Evolutionary conservation across 1,140 invertebrate species (phyloP).

Genomic region (Drosophila tani): DNA sequence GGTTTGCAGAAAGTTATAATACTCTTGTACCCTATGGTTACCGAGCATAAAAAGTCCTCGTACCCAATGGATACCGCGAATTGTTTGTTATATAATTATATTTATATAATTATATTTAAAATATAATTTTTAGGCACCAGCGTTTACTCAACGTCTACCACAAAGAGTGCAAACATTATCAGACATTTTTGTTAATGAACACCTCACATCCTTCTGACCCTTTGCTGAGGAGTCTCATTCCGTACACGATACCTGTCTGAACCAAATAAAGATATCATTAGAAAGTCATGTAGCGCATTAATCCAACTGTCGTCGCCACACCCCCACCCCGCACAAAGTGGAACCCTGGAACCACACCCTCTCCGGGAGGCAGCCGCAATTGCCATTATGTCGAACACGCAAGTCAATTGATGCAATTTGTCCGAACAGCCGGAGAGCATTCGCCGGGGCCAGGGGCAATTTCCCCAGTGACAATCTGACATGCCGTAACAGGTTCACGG

Average conservation of each 20-base stretch:
- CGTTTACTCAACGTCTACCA: too few species aligned
- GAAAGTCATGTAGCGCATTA: constrained; percentile 81
- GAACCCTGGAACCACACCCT: constrained; percentile 37
- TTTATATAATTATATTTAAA: too few species aligned
- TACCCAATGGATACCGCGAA: too few species aligned
- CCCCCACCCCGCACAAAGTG: constrained; percentile 17
- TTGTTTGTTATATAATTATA: too few species aligned
- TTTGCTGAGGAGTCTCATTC: not conserved
- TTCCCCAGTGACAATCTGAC: constrained; percentile 81
- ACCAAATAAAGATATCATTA: constrained; percentile 76
- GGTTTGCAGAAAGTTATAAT: too few species aligned
- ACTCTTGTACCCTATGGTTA: too few species aligned
- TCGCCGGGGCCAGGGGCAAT: constrained; percentile 55
- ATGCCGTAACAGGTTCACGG: constrained; percentile 81
- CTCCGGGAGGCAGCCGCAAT: constrained; percentile 49
- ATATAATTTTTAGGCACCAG: too few species aligned
- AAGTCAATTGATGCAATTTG: constrained; percentile 84
- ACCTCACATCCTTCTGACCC: not conserved
- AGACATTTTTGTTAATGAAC: not conserved
- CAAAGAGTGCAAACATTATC: too few species aligned
- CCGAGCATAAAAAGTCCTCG: too few species aligned
- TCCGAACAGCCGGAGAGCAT: constrained; percentile 57
- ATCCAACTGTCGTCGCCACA: constrained; percentile 71
- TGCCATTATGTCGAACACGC: constrained; percentile 83
- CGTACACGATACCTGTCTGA: constrained; percentile 33